Evolutionary conservation across 2,797 vertebrate genomes (phyloP).

Genomic region (Falco concolor): DNA sequence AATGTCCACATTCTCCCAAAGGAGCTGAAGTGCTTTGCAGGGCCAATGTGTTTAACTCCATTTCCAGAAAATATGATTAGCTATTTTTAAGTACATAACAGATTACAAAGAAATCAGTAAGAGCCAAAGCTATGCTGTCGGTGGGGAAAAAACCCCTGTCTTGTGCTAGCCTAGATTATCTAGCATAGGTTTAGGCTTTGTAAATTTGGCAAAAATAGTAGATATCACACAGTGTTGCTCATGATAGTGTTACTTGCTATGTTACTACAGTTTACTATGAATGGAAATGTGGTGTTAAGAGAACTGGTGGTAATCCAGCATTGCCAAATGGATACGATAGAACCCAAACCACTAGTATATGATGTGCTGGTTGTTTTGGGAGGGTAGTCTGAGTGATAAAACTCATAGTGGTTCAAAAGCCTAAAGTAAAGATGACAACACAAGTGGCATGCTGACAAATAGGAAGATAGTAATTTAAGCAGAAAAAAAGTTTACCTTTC

Average conservation of each 20-base stretch:
- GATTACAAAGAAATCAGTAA: not conserved
- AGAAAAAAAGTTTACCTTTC: not conserved
- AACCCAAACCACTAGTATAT: not conserved
- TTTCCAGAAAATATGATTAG: not conserved
- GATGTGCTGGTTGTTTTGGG: not conserved
- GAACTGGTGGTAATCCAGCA: not conserved
- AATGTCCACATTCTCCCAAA: not conserved
- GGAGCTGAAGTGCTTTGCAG: not conserved
- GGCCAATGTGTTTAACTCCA: not conserved
- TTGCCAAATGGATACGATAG: not conserved
- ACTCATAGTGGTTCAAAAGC: not conserved
- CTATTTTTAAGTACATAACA: not conserved
- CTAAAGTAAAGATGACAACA: not conserved
- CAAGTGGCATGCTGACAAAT: not conserved
- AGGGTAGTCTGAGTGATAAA: not conserved
- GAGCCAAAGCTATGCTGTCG: not conserved
- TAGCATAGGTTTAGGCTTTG: not conserved
- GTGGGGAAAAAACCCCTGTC: accelerated
- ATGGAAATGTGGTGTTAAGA: not conserved
- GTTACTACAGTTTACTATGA: not conserved
- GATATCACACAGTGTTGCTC: not conserved
- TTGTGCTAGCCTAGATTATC: not conserved
- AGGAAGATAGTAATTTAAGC: not conserved
- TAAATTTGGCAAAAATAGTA: not conserved
- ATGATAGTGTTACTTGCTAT: not conserved